Percentiles rank a stretch among this genome's conserved stretches.
Conservation (phyloP, 1,140 invertebrate genomes). For the Dendroctonus ponderosae region DNA sequence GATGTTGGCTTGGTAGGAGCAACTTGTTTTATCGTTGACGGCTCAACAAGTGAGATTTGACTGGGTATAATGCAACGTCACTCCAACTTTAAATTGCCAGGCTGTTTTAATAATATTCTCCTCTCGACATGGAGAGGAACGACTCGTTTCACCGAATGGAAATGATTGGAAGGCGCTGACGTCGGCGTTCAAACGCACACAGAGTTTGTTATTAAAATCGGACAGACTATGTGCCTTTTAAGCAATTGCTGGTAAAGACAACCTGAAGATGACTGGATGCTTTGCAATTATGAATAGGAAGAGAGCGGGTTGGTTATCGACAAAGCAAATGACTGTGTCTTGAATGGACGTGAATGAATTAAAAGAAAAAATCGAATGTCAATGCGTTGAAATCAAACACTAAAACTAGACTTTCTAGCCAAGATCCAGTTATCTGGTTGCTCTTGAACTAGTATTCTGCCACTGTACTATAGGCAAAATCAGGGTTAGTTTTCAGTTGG, state of each 20-base stretch:
- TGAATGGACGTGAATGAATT: too few relatives aligned
- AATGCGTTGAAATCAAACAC: too few relatives aligned
- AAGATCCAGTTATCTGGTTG: too few relatives aligned
- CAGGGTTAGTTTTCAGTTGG: too few relatives aligned
- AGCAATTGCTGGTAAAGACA: conserved; percentile 2
- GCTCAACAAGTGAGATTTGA: conserved; percentile 14
- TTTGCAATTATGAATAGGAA: too few relatives aligned
- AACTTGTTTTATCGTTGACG: conserved; percentile 1
- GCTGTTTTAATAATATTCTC: conserved; percentile 10
- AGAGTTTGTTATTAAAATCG: conserved; percentile 17
- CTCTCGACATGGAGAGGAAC: conserved; percentile 5
- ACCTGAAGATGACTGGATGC: neutral
- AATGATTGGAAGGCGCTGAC: conserved; percentile 13
- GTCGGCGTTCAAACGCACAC: conserved; percentile 17
- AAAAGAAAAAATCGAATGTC: too few relatives aligned
- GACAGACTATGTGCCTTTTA: conserved; percentile 5
- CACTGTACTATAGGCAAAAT: too few relatives aligned
- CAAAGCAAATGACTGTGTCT: too few relatives aligned
- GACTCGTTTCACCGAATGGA: conserved; percentile 4
- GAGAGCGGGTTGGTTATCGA: too few relatives aligned
- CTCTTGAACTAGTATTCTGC: too few relatives aligned
- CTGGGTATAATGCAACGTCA: conserved; percentile 18
- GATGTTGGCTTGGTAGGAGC: neutral
- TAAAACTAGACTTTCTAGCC: too few relatives aligned
- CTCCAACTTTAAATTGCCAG: conserved; percentile 14